These are phyloP conservation scores for Tetramorium simillimum DNA, from an alignment of 1,140 invertebrate genomes.

Conservation along the genomic window DNA sequence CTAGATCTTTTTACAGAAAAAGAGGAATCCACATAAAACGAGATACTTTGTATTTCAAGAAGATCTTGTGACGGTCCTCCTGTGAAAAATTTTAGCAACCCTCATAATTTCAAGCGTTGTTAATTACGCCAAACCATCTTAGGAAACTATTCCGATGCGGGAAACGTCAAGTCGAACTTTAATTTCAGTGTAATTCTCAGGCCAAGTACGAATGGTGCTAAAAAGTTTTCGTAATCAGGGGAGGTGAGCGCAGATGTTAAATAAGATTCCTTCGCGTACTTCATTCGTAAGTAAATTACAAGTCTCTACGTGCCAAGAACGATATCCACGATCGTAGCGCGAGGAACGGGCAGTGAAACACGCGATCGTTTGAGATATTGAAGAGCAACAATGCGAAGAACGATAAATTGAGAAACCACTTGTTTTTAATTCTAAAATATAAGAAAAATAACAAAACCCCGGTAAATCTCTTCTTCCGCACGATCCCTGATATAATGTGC, in stretches of 20 bases:
- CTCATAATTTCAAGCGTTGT: neutral
- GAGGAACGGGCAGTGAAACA: neutral
- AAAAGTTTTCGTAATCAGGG: conserved; percentile 27
- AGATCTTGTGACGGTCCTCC: neutral
- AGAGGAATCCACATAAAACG: neutral
- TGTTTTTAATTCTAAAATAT: neutral
- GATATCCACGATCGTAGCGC: neutral
- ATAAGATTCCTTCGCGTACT: conserved; percentile 15
- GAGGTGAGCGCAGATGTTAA: neutral
- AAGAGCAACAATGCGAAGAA: neutral
- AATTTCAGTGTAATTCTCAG: conserved; percentile 20
- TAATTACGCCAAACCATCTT: conserved; percentile 34
- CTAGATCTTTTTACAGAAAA: neutral
- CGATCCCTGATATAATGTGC: neutral
- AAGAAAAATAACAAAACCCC: neutral
- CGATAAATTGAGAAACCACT: neutral
- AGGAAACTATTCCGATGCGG: conserved; percentile 25
- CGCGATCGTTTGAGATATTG: neutral
- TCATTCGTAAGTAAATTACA: conserved; percentile 12
- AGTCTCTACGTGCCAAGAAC: neutral
- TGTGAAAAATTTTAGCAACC: conserved; percentile 1
- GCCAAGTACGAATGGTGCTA: conserved; percentile 21
- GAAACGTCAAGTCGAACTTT: conserved; percentile 2
- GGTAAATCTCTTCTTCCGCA: neutral
- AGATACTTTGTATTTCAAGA: neutral